Evolutionary conservation across 2,888 invertebrate species (phyloP), one percentile per base, ranked within the genome.

Genomic region (Stenchaetothrips biformis): DNA sequence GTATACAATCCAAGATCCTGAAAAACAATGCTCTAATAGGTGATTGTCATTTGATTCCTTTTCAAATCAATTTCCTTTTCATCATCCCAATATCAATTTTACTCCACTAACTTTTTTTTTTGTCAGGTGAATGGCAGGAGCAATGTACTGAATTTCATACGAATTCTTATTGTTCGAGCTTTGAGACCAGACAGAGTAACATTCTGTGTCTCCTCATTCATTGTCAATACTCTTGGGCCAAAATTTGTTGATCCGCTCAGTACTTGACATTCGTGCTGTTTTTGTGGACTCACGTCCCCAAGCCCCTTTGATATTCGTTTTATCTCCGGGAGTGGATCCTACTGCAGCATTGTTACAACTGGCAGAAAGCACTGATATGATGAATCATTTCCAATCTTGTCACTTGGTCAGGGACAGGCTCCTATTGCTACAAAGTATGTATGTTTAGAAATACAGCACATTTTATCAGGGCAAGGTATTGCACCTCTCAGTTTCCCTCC

Each of bases 321-420:
- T 96, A 82, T 95, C 95, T 0, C 92, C 95, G 0, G 96, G 95
- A 13, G 95, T 95, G 62, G 96, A 96, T 88, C 96, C 96, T 0
- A 93, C 95, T 0, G 90, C 90, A 78, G 87, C 92, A 4, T 89
- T 97, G 7, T 88, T 93, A 79, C 92, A 92, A 84, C 88, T 96
- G 74, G 93, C 95, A 0, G 91, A 92, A 78, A 90, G 89, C 82
- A 88, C 90, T 49, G 91, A 92, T 84, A 94, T 94, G 93, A 87
- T 88, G 48, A 89, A 90, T 81, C 89, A 90, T 83, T 94, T 96
- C 87, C 90, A 91, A 85, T 91, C 93, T 0, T 96, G 78, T 95
- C 95, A 80, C 89, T 97, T 81, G 96, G 96, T 0, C 96, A 97
- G 88, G 96, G 96, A 0, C 96, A 97, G 86, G 93, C 95, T 1